Conservation (phyloP, 2,113 vertebrate species). For the Atrichornis clamosus region DNA sequence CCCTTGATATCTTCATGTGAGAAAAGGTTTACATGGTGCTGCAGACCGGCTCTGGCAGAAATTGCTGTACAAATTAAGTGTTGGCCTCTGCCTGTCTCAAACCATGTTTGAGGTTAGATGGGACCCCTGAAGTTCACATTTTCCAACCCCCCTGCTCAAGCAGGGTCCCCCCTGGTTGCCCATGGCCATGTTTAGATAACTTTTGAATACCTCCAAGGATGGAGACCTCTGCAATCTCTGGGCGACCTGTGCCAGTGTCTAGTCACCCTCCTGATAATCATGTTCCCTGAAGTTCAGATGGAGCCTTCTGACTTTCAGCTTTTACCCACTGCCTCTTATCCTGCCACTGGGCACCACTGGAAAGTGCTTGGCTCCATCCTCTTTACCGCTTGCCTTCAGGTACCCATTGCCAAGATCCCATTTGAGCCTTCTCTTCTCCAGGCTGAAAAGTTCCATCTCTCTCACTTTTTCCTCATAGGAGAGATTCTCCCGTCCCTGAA, state of each 20-base stretch:
- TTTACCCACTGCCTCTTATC: neutral
- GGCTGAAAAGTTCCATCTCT: neutral
- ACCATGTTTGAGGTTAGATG: neutral
- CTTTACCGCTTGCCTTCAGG: neutral
- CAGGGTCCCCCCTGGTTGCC: neutral
- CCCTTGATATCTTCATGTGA: neutral
- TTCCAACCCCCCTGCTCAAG: neutral
- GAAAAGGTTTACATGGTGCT: neutral
- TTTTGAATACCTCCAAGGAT: neutral
- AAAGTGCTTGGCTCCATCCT: neutral
- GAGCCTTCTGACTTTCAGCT: neutral
- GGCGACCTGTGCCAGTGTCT: neutral
- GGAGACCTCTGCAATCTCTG: neutral
- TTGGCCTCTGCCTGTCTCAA: neutral
- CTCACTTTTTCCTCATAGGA: neutral
- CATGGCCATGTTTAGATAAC: fast-evolving
- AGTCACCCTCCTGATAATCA: neutral
- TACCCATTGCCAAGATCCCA: neutral
- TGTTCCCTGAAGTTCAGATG: neutral
- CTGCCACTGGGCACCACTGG: neutral
- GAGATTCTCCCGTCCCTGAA: neutral
- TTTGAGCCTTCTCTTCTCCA: neutral
- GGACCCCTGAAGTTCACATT: neutral
- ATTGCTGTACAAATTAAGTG: neutral
- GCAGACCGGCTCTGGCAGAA: neutral